A percentile compares a stretch with the other conserved stretches of the same genome.
These are phyloP conservation scores for Forbesichthys agassizii DNA, from an alignment of 2,113 vertebrate genomes.

Conservation along the genomic window DNA sequence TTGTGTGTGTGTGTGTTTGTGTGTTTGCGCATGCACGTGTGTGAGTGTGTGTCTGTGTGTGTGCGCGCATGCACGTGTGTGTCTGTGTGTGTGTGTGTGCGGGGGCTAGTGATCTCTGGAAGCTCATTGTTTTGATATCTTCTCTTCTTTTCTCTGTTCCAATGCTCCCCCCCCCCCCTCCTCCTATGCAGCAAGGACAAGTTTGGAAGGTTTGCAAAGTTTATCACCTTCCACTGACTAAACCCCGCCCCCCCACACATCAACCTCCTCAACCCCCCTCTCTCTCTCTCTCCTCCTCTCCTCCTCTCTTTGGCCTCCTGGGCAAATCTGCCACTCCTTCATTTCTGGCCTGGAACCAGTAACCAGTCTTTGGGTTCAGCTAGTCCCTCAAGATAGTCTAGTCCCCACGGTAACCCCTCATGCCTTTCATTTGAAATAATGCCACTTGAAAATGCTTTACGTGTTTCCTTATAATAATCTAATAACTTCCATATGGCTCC, in stretches of 20 bases:
- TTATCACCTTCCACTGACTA: conserved; percentile 99
- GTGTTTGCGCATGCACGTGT: too few species aligned
- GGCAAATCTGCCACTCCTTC: conserved; percentile 75
- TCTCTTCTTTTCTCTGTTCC: conserved; percentile 98
- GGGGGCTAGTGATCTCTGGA: conserved; percentile 59
- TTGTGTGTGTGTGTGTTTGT: conserved; percentile 60
- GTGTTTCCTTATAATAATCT: too few species aligned
- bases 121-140: conserved; percentile 82
- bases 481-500: too few species aligned
- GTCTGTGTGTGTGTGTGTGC: background rate
- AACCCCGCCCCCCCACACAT: conserved; percentile 64
- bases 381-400: conserved; percentile 1
- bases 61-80: background rate
- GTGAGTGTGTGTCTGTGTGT: background rate
- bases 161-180: conserved; percentile 87
- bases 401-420: conserved; percentile 2
- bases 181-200: conserved; percentile 98
- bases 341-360: conserved; percentile 51
- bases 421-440: too few species aligned
- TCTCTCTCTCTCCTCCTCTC: conserved; percentile 38
- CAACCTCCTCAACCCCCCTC: conserved; percentile 5
- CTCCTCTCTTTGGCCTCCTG: conserved; percentile 81
- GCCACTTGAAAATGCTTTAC: too few species aligned
- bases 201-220: conserved; percentile 99
- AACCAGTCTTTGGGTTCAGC: conserved; percentile 33